These are phyloP conservation scores for Coptotermes formosanus DNA, from an alignment of 1,140 invertebrate species.

Conservation along the genomic window DNA sequence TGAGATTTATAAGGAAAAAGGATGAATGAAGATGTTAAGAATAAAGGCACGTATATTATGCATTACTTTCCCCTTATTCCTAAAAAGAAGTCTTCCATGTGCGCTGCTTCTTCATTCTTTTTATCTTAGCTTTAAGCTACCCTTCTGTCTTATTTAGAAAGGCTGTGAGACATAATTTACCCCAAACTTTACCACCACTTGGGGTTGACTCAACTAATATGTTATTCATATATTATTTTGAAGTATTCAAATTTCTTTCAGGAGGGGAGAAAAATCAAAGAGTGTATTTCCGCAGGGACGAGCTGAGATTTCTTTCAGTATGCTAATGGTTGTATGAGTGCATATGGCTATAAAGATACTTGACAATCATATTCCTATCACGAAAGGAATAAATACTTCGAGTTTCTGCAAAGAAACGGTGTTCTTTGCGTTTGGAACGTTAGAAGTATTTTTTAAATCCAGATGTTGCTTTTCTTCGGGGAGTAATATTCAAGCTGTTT, in stretches of 20 bases:
- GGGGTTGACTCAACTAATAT: neutral
- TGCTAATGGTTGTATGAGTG: neutral
- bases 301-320: neutral
- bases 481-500: no score
- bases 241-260: slow-evolving; percentile 1
- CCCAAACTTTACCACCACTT: neutral
- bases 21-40: no score
- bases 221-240: slow-evolving; percentile 4
- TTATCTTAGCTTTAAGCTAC: neutral
- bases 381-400: neutral
- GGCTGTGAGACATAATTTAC: neutral
- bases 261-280: neutral
- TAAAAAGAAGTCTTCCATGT: no score
- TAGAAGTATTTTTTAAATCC: no score
- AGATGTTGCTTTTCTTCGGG: no score
- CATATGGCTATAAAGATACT: neutral
- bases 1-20: no score
- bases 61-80: no score
- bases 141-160: slow-evolving; percentile 13
- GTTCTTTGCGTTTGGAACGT: no score
- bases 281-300: neutral
- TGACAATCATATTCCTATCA: neutral
- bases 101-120: neutral
- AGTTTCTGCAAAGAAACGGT: no score
- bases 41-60: no score